Conservation (phyloP, 2,113 vertebrate genomes). For the Corythaixoides concolor region DNA sequence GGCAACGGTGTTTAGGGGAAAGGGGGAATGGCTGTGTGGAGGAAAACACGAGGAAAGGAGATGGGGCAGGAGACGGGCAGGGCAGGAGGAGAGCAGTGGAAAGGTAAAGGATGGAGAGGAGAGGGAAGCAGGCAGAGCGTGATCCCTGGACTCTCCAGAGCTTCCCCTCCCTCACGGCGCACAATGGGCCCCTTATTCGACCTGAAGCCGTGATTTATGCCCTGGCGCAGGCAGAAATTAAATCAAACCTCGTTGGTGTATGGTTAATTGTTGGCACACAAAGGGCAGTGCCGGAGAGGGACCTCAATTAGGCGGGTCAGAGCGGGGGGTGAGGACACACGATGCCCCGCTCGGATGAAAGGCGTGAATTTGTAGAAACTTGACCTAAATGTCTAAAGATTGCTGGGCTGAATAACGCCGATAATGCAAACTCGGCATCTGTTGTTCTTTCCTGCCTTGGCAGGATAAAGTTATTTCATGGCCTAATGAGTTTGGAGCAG, state of each 20-base stretch:
- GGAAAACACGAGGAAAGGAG: not conserved
- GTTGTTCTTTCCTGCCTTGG: slow-evolving; percentile 76
- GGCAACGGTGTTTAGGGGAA: not conserved
- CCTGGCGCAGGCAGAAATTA: slow-evolving; percentile 49
- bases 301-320: slow-evolving; percentile 64
- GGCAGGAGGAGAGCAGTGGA: not conserved
- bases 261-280: slow-evolving; percentile 65
- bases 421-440: slow-evolving; percentile 78
- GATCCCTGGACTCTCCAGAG: not conserved
- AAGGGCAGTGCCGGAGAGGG: slow-evolving; percentile 54
- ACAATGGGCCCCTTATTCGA: slow-evolving; percentile 36
- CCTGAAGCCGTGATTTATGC: slow-evolving; percentile 34
- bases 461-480: slow-evolving; percentile 80
- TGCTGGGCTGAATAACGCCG: slow-evolving; percentile 66
- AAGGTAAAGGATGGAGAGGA: not conserved
- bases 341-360: slow-evolving; percentile 62
- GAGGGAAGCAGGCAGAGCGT: accelerated
- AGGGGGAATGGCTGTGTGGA: not conserved
- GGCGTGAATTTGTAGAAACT: slow-evolving; percentile 76
- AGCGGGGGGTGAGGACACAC: slow-evolving; percentile 48
- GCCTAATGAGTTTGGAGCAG: slow-evolving; percentile 80
- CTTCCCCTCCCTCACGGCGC: not conserved
- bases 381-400: slow-evolving; percentile 77
- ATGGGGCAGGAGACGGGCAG: not conserved
- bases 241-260: slow-evolving; percentile 26